Conservation (phyloP, 2,797 vertebrate genomes). For the Antrozous pallidus region DNA sequence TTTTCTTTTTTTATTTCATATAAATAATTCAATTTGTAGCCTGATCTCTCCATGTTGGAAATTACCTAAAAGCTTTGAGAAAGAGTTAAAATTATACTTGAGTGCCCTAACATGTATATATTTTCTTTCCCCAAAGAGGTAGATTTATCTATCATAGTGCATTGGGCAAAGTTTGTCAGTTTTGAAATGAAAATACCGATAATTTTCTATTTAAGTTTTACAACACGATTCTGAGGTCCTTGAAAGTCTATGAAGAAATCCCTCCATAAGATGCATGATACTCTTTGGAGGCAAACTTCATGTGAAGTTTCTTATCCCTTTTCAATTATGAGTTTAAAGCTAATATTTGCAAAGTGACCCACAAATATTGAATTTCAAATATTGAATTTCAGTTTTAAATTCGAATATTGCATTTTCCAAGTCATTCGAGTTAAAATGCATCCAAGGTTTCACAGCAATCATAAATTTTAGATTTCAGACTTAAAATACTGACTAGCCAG, state of each 20-base stretch:
- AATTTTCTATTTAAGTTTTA: neutral
- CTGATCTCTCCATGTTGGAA: neutral
- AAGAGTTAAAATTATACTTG: neutral
- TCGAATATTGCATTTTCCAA: neutral
- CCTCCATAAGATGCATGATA: neutral
- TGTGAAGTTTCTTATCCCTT: neutral
- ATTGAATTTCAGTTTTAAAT: neutral
- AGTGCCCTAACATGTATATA: neutral
- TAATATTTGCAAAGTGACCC: neutral
- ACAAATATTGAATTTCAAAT: neutral
- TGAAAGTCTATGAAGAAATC: neutral
- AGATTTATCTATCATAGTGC: neutral
- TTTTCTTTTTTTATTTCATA: neutral
- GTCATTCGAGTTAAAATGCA: too few relatives aligned
- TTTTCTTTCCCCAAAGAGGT: neutral
- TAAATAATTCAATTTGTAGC: slow-evolving; percentile 12
- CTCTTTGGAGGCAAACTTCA: neutral
- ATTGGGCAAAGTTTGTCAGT: neutral
- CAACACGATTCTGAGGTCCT: neutral
- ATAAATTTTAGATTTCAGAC: neutral
- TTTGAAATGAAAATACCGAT: neutral
- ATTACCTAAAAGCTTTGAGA: neutral
- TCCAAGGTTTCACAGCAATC: neutral
- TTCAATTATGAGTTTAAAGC: neutral
- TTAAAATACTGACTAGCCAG: neutral